Percentiles rank a stretch among this genome's conserved stretches.
Conservation (phyloP, 2,113 vertebrate genomes). For the Procavia capensis region DNA sequence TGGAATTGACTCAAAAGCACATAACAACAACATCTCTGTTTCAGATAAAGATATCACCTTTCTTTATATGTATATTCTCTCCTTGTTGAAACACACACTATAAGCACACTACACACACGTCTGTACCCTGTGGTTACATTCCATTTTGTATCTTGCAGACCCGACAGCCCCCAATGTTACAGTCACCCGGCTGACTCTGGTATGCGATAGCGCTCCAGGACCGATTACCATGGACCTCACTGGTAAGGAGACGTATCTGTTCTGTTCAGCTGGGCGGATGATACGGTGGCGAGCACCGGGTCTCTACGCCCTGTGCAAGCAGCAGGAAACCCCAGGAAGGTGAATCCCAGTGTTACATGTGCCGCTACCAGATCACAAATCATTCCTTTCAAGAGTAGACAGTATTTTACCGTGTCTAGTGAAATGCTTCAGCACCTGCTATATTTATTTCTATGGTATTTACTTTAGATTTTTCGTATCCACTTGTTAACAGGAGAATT, state of each 20-base stretch:
- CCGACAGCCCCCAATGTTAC: slow-evolving; percentile 89
- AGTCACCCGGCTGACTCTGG: slow-evolving; percentile 89
- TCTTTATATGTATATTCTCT: not conserved
- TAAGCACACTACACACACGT: not conserved
- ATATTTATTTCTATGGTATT: not conserved
- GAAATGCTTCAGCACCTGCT: not conserved
- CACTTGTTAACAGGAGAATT: not conserved
- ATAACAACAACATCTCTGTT: not conserved
- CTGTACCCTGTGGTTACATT: not conserved
- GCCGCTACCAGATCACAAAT: not conserved
- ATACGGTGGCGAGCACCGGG: not conserved
- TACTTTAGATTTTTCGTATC: not conserved
- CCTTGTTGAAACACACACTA: not conserved
- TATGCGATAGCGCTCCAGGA: slow-evolving; percentile 88
- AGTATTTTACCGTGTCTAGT: not conserved
- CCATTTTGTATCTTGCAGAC: slow-evolving; percentile 82
- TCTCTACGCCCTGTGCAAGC: not conserved
- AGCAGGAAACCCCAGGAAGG: not conserved
- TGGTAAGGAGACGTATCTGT: slow-evolving; percentile 81
- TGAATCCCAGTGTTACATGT: not conserved
- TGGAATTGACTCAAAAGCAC: not conserved
- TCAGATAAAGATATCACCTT: not conserved
- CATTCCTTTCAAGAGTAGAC: not conserved
- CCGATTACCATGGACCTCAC: slow-evolving; percentile 92
- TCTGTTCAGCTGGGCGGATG: not conserved